phyloP scores from a whole-genome alignment of 2,113 vertebrate genomes.

The Corydoras sp. region DNA sequence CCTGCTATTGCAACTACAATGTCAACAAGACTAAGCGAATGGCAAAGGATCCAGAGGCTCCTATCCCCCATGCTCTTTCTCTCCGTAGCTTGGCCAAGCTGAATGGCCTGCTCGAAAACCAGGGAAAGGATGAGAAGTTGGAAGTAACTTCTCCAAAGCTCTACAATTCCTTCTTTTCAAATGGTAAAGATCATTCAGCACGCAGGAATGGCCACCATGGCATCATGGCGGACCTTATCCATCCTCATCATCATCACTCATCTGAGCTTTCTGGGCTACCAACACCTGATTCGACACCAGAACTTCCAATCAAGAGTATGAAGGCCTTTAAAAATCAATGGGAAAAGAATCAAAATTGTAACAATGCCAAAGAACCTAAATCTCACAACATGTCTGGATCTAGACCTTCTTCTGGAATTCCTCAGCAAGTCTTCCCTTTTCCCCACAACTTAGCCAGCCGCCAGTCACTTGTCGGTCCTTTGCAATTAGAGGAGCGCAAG shows the following conservation, averaged over 20 bases:
- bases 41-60: slow-evolving; percentile 74
- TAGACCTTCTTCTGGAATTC: slow-evolving; percentile 60
- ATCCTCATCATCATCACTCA: slow-evolving; percentile 67
- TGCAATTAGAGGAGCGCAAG: slow-evolving; percentile 71
- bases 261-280: slow-evolving; percentile 81
- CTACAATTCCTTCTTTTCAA: slow-evolving; percentile 78
- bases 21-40: slow-evolving; percentile 67
- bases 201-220: slow-evolving; percentile 59
- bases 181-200: slow-evolving; percentile 63
- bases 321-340: slow-evolving; percentile 77
- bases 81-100: slow-evolving; percentile 81
- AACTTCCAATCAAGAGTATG: slow-evolving; percentile 80
- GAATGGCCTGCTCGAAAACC: slow-evolving; percentile 74
- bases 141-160: slow-evolving; percentile 69
- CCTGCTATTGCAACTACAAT: slow-evolving; percentile 80
- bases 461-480: slow-evolving; percentile 52
- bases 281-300: slow-evolving; percentile 83
- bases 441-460: slow-evolving; percentile 61
- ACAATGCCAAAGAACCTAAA: slow-evolving; percentile 74
- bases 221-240: slow-evolving; percentile 64
- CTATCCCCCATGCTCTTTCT: slow-evolving; percentile 77
- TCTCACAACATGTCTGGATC: slow-evolving; percentile 55
- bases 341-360: slow-evolving; percentile 86
- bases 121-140: slow-evolving; percentile 70
- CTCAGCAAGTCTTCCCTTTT: slow-evolving; percentile 68